Base-by-base conservation (phyloP, 2,888 invertebrate genomes). In the Macropis europaea region DNA sequence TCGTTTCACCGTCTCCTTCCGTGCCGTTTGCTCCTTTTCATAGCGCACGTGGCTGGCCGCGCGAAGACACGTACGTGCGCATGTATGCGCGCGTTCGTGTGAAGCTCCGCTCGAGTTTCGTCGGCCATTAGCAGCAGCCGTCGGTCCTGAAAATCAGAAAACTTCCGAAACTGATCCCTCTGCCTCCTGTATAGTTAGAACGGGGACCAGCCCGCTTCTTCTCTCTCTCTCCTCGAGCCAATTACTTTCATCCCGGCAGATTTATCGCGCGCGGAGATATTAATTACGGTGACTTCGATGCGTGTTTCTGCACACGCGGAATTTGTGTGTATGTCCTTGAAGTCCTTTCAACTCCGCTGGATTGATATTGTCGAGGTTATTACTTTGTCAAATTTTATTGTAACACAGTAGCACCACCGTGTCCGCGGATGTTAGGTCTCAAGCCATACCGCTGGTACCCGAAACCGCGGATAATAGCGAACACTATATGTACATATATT, bases 61-160 rank as follows among this genome's bases (percentile, higher is more conserved):
- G 40, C 9, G 32, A 15, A 17, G 11, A 17, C 11, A 1, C 7
- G 42, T 32, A 3, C 22, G 19, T 26, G 32, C 36, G 24, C 45
- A 24, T 19, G 30, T 26, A 26, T 17, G n/a, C 9, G 38, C 28
- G 50, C 5, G 52, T 57, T 13, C 19, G 68, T 34, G 57, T 36
- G 66, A 54, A 50, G 42, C 30, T 24, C 48, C 40, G 24, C 47
- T 59, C 54, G 71, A 73, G 79, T 76, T 77, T 62, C 68, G 67
- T 62, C 50, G 68, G 52, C 82, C 81, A 84, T 85, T 81, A 83
- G 79, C 73, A 75, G 62, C 82, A 84, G 79, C 75, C 72, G 69
- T 72, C 66, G 78, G 72, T 64, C 76, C 71, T 70, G 77, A 78
- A 82, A 86, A 86, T 84, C 79, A 80, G 74, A 81, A 84, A 84